Conservation (phyloP, 2,797 vertebrate species). For the Alosa sapidissima region DNA sequence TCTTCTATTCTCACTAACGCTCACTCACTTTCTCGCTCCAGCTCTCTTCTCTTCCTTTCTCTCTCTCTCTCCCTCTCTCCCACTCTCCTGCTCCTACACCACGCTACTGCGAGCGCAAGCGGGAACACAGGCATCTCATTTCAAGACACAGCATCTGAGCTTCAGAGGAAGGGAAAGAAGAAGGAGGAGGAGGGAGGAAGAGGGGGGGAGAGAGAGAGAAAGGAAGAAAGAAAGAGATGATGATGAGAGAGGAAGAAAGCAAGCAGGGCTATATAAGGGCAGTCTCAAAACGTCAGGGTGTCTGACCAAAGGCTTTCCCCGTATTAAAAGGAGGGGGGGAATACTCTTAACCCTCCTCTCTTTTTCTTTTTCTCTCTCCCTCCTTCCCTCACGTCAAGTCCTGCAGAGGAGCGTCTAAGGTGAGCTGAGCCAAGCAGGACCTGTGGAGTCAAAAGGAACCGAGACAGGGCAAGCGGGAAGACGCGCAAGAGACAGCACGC, state of each 20-base stretch:
- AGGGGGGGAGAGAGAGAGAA: not conserved
- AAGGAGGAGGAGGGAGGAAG: constrained; percentile 30
- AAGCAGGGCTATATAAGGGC: constrained; percentile 68
- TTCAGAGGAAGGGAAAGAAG: constrained; percentile 57
- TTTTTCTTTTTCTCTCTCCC: constrained; percentile 45
- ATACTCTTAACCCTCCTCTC: constrained; percentile 48
- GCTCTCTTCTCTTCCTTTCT: not conserved
- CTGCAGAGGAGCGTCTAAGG: constrained; percentile 23
- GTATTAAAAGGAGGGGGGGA: constrained; percentile 60
- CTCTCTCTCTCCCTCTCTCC: not conserved
- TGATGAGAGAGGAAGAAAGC: constrained; percentile 38
- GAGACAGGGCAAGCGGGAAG: not conserved
- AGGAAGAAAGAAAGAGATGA: constrained; percentile 36
- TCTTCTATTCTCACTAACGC: not conserved
- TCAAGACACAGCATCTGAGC: constrained; percentile 62
- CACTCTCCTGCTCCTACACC: not conserved
- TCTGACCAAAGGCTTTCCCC: constrained; percentile 68
- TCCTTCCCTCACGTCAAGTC: constrained; percentile 10
- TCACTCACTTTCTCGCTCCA: not conserved
- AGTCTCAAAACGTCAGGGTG: constrained; percentile 62
- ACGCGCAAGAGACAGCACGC: not conserved
- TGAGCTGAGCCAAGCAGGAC: constrained; percentile 5
- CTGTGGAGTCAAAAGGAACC: constrained; percentile 15
- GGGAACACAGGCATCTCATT: constrained; percentile 67
- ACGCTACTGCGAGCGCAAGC: constrained; percentile 57